Base-by-base conservation (phyloP, 2,888 invertebrate genomes). In the Agrochola lychnidis region DNA sequence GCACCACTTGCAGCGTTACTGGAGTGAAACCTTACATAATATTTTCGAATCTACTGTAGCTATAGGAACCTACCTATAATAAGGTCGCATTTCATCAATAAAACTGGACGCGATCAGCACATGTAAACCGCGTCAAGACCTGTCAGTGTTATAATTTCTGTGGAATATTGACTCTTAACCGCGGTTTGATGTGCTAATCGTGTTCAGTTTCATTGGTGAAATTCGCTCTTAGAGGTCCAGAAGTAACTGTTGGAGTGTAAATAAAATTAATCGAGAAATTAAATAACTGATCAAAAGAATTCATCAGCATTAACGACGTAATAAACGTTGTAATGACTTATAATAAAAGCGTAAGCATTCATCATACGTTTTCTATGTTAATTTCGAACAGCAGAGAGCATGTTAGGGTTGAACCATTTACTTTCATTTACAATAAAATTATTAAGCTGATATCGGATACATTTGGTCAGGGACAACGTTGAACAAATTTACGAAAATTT, bases 1-100 rank as follows among this genome's bases (percentile, higher is more conserved):
- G 90, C 91, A 88, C 90, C 91, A 91, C 85, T 86, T 86, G 88
- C 89, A 87, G 88, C 88, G 86, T 87, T 86, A 84, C 85, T 88
- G 70, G 88, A 89, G 84, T 86, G 86, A 85, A 87, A 78, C 53
- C 62, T 76, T 83, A 78, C 67, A 53, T 61, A 72, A 72, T 64
- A 62, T 62, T 9, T 22, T 51, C 22, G 51, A 22, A 22, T 22
- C 51, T 22, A 51, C 51, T 22, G 51, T 51, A 51, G 22, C 22
- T 22, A 22, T 51, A 51, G 19, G 51, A 19, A 51, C 19, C 7
- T 51, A 51, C 19, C 16, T 51, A 51, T 7, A 19, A 9, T 51
- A 22, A 51, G 51, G 22, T 51, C 22, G 48, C 30, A 48, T 48
- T 67, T 30, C 22, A 48, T 22, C 14, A 10, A 48, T 48, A 22